Conservation (phyloP, 2,888 invertebrate genomes). For the Deladenus siricidicola region DNA sequence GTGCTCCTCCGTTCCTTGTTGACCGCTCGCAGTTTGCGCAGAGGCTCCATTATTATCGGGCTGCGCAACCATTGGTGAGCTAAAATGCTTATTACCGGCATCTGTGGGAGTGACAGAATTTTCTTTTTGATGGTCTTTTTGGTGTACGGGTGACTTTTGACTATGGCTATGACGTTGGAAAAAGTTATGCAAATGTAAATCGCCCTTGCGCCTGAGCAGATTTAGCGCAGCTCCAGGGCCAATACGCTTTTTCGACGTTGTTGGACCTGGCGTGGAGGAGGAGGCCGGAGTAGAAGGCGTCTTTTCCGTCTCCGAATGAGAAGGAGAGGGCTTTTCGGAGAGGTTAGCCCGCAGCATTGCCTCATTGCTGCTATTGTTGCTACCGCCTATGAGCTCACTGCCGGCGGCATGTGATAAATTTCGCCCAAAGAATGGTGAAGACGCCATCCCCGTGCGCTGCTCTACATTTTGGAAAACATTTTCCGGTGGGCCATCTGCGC, state of each 20-base stretch:
- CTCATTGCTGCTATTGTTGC: neutral
- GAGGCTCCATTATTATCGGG: too few relatives aligned
- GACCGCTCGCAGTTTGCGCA: neutral
- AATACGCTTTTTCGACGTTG: constrained; percentile 1
- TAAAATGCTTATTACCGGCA: neutral
- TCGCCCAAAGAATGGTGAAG: too few relatives aligned
- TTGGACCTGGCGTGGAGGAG: neutral
- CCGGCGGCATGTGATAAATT: neutral
- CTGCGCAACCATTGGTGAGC: neutral
- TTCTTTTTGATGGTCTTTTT: neutral
- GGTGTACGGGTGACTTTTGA: neutral
- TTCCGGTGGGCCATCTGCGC: too few relatives aligned
- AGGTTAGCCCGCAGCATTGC: too few relatives aligned
- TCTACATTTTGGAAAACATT: too few relatives aligned
- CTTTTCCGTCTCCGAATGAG: too few relatives aligned
- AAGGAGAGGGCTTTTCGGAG: too few relatives aligned
- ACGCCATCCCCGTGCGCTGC: too few relatives aligned
- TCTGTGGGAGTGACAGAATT: neutral
- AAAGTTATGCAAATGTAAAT: constrained; percentile 20
- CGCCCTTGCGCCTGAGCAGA: constrained; percentile 1
- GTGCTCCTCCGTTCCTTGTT: neutral
- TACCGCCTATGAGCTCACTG: neutral
- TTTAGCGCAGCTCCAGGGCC: constrained; percentile 1
- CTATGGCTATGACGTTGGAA: constrained; percentile 20
- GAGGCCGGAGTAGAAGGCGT: neutral